Evolutionary conservation across 2,888 invertebrate species (phyloP).

Genomic region (Blastobasis lacticolella): DNA sequence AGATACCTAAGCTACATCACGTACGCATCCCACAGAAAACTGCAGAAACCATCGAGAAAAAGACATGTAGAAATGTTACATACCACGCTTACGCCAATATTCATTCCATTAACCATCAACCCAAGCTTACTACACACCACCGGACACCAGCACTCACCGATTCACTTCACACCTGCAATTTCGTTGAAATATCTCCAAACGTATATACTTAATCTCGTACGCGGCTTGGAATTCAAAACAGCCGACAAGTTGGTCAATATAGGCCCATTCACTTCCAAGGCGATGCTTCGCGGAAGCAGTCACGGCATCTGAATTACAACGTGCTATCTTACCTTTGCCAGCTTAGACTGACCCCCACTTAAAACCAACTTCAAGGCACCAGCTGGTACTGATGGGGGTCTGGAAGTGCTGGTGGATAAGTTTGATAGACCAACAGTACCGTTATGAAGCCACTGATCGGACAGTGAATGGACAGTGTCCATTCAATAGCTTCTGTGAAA

Average conservation of each 20-base stretch:
- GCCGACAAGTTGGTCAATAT: conserved; percentile 21
- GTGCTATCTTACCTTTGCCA: conserved; percentile 46
- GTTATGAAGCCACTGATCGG: conserved; percentile 53
- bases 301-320: conserved; percentile 64
- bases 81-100: no score
- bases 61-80: no score
- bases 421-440: conserved; percentile 58
- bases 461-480: conserved; percentile 50
- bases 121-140: no score
- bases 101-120: no score
- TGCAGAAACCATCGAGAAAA: no score
- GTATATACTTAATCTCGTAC: no score
- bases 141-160: no score
- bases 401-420: conserved; percentile 18
- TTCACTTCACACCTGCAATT: no score
- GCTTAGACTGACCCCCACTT: conserved; percentile 14
- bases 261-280: conserved; percentile 35
- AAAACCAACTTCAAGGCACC: not conserved
- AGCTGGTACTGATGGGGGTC: conserved; percentile 15
- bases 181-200: no score
- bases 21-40: no score
- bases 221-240: no score
- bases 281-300: conserved; percentile 58
- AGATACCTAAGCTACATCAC: no score
- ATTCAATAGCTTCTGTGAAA: conserved; percentile 59